Percentiles rank a stretch among this genome's conserved stretches.
These are phyloP conservation scores for Aplidium turbinatum DNA, from an alignment of 23 tunicate genomes.

Conservation along the genomic window DNA sequence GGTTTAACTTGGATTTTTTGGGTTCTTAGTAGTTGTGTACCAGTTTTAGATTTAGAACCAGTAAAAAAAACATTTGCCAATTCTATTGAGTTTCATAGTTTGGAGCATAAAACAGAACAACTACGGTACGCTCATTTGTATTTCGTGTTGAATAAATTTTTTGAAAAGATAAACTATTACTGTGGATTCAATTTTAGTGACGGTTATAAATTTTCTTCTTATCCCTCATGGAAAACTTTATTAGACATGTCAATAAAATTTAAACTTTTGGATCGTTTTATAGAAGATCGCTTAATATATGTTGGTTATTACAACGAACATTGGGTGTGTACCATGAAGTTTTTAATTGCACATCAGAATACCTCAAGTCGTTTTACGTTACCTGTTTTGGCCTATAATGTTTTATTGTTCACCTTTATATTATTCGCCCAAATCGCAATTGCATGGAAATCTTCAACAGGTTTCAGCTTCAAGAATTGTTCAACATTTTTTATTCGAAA, in stretches of 20 bases:
- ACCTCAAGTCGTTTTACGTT: conserved; percentile 5
- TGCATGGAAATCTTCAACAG: conserved; percentile 17
- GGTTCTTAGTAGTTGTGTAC: neutral
- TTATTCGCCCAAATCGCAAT: conserved; percentile 9
- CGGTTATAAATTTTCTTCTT: neutral
- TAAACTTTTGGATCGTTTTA: neutral
- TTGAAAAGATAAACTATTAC: neutral
- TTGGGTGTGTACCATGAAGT: conserved; percentile 19
- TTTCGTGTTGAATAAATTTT: neutral
- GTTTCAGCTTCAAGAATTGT: neutral
- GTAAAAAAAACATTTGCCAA: neutral
- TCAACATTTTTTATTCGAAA: neutral
- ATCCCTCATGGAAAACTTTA: neutral
- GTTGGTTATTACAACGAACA: conserved; percentile 15
- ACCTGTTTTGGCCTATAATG: neutral
- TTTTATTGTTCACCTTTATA: conserved; percentile 6
- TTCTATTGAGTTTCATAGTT: neutral
- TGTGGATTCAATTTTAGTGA: neutral
- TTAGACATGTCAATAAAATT: conserved; percentile 5
- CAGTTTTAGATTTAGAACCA: neutral
- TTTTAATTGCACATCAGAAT: neutral
- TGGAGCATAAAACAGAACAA: neutral
- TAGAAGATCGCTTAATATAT: neutral
- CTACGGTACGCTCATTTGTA: neutral
- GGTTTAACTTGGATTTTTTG: conserved; percentile 21